Conservation (phyloP, 2,888 invertebrate species). For the Sinhomidia bicolor region DNA sequence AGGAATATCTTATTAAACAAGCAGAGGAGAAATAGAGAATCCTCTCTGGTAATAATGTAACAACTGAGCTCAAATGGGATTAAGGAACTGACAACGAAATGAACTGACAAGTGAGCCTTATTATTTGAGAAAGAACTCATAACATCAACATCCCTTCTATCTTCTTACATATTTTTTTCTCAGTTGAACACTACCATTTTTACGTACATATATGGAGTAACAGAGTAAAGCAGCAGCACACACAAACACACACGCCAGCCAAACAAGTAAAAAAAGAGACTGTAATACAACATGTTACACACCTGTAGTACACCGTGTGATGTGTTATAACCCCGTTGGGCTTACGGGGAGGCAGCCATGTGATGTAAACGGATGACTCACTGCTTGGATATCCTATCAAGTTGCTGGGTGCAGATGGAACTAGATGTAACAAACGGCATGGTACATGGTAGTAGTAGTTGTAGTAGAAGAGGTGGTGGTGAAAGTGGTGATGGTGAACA, state of each 20-base stretch:
- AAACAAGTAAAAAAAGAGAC: neutral
- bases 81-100: slow-evolving; percentile 69
- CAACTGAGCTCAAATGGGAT: slow-evolving; percentile 71
- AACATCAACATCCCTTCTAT: neutral
- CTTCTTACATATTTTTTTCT: neutral
- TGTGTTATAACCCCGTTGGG: slow-evolving; percentile 78
- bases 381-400: slow-evolving; percentile 77
- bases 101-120: slow-evolving; percentile 72
- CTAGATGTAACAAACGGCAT: too few species aligned
- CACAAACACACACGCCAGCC: neutral
- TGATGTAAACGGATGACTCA: slow-evolving; percentile 78
- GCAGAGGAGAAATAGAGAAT: slow-evolving; percentile 40
- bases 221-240: neutral
- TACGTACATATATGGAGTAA: too few species aligned
- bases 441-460: too few species aligned
- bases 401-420: slow-evolving; percentile 78
- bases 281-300: slow-evolving; percentile 23
- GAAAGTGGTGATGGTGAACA: too few species aligned
- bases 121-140: slow-evolving; percentile 59
- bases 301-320: slow-evolving; percentile 79
- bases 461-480: too few species aligned
- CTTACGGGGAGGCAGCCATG: slow-evolving; percentile 77
- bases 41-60: slow-evolving; percentile 66
- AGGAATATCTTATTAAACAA: slow-evolving; percentile 52
- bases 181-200: neutral